Base-by-base conservation (phyloP, 2,888 invertebrate genomes). In the Parnassius glacialis region DNA sequence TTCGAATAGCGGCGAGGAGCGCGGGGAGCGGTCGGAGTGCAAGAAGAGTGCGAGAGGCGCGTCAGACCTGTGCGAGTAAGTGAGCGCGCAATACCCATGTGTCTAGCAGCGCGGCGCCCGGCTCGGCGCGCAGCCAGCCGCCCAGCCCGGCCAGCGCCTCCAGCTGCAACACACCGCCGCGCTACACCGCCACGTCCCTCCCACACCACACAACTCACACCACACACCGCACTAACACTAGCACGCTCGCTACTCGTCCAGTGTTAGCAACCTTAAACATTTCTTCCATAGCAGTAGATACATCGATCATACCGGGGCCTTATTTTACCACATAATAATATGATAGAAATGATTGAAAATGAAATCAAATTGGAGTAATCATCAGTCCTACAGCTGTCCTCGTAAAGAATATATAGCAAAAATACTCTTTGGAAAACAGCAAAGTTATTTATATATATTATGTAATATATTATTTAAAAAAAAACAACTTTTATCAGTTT, bases 11-110 rank as follows among this genome's bases (percentile, higher is more conserved):
- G 50, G 16, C 16, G 16, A 16, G 1, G 65, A 43, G 48, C 10
- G 47, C 47, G 42, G 34, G 42, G 34, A 34, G 34, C 7, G 34
- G 34, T 34, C 7, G 34, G 5, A 34, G 1, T 34, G 78, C 69
- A 78, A 69, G 80, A 78, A 77, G 76, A 53, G 57, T 57, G 74
- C 74, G 79, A 76, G 64, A 66, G 57, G 76, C 79, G 86, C 84
- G 82, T 84, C 90, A 90, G 90, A 91, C 91, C 91, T 91, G 90
- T 86, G 90, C 88, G 87, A 90, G 89, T 87, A 90, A 91, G 90
- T 87, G 91, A 90, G 91, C 91, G 90, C 90, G 90, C 90, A 92
- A 91, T 92, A 92, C 92, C 92, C 91, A 92, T 80, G 90, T 91
- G 87, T 92, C 91, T 83, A 92, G 88, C 80, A 91, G 88, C 74